These are phyloP conservation scores for Cephus nigrinus DNA, from an alignment of 2,888 invertebrate genomes.

Conservation along the genomic window DNA sequence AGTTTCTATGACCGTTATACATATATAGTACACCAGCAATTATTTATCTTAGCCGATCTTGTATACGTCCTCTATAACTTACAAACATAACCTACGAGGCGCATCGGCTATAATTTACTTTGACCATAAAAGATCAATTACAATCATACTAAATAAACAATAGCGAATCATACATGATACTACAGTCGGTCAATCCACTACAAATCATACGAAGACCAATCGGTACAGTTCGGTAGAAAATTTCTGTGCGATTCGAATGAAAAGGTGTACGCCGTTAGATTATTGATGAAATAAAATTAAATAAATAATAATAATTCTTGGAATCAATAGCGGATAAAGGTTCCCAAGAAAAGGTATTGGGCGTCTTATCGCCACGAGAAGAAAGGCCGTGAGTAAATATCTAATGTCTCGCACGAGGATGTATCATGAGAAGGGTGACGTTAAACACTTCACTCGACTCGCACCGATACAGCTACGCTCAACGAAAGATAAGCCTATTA, in stretches of 20 bases:
- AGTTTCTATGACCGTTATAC: neutral
- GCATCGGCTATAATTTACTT: neutral
- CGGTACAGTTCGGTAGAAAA: neutral
- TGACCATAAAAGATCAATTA: neutral
- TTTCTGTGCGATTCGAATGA: neutral
- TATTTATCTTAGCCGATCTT: neutral
- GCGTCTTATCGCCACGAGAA: neutral
- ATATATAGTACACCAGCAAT: neutral
- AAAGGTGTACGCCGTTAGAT: neutral
- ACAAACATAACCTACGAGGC: neutral
- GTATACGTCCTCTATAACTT: neutral
- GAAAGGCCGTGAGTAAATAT: too few species aligned
- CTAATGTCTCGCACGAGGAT: neutral
- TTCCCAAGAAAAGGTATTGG: neutral
- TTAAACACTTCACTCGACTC: neutral
- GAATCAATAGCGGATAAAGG: neutral
- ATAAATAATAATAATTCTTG: neutral
- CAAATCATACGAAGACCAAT: neutral
- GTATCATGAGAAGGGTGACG: neutral
- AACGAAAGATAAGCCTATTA: conserved; percentile 19
- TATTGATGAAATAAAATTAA: neutral
- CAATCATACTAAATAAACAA: neutral
- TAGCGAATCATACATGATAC: neutral
- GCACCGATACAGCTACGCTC: neutral
- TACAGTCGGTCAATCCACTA: neutral